Evolutionary conservation across 2,888 invertebrate species (phyloP).

Genomic region (Sthenelais limicola): DNA sequence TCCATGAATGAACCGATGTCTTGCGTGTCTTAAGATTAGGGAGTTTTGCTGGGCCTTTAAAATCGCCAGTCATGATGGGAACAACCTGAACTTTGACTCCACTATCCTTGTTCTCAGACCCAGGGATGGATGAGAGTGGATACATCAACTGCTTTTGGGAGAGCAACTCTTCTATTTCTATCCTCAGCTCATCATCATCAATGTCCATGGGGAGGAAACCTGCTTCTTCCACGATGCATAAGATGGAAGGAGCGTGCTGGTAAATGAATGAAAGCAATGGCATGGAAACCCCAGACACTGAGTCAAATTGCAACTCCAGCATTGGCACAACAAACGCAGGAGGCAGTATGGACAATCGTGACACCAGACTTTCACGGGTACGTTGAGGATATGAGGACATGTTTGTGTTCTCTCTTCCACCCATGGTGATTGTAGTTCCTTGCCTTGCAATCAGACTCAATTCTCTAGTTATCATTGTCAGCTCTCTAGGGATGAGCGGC

Average conservation of each 20-base stretch:
- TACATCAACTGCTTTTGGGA: background rate
- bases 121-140: too few relatives aligned
- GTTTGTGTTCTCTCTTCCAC: background rate
- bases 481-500: conserved; percentile 6
- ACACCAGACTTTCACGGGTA: background rate
- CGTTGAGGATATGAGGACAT: background rate
- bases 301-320: background rate
- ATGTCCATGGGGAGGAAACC: background rate
- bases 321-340: conserved; percentile 1
- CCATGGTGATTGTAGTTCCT: background rate
- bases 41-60: too few relatives aligned
- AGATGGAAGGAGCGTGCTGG: conserved; percentile 17
- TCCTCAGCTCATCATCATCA: conserved; percentile 11
- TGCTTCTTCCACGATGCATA: background rate
- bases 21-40: too few relatives aligned
- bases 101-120: too few relatives aligned
- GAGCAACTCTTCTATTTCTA: conserved; percentile 11
- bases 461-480: conserved; percentile 12
- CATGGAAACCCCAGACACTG: background rate
- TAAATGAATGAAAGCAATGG: conserved; percentile 16
- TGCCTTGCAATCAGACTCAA: conserved; percentile 11
- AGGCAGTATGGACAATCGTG: conserved; percentile 11
- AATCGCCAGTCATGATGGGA: too few relatives aligned
- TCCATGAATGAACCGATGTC: background rate
- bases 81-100: conserved; percentile 1